phyloP scores from a whole-genome alignment of 2,797 vertebrate genomes.

The Urophycis tenuis region DNA sequence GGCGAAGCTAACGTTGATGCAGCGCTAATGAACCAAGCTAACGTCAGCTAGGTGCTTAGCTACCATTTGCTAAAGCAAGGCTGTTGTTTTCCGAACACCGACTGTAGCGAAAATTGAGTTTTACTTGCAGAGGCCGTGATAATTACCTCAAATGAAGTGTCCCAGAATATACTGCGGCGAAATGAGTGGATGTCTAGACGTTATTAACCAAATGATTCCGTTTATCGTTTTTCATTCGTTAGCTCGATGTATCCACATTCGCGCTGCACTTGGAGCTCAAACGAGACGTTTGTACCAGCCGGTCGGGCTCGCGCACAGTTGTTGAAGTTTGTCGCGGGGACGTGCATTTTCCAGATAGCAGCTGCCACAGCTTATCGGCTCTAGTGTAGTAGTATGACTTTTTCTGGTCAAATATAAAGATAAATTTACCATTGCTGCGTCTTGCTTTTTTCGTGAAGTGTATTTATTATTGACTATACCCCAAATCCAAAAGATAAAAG shows the following conservation, averaged over 20 bases:
- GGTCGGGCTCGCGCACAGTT: conserved; percentile 62
- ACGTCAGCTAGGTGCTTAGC: conserved; percentile 11
- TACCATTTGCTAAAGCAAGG: conserved; percentile 34
- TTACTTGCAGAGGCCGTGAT: conserved; percentile 18
- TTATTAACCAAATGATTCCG: conserved; percentile 17
- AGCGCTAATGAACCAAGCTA: conserved; percentile 57
- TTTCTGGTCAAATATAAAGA: not conserved
- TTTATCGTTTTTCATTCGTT: conserved; percentile 50
- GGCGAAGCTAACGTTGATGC: conserved; percentile 43
- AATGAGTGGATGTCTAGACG: conserved; percentile 1
- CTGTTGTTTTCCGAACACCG: conserved; percentile 55
- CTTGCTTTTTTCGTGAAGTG: not conserved
- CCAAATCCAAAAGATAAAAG: not conserved
- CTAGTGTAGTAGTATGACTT: not conserved
- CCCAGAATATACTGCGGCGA: conserved; percentile 35
- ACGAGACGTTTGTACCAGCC: conserved; percentile 61
- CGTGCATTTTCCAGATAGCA: conserved; percentile 39
- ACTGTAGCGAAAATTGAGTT: conserved; percentile 32
- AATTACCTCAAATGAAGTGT: conserved; percentile 66
- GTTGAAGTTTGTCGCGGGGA: conserved; percentile 60
- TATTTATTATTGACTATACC: not conserved
- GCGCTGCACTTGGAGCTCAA: conserved; percentile 48
- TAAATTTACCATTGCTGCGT: not conserved
- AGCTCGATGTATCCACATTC: conserved; percentile 48
- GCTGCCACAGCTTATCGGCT: not conserved